These are phyloP conservation scores for Lagenorhynchus albirostris DNA, from an alignment of 2,113 vertebrate species.

Conservation along the genomic window DNA sequence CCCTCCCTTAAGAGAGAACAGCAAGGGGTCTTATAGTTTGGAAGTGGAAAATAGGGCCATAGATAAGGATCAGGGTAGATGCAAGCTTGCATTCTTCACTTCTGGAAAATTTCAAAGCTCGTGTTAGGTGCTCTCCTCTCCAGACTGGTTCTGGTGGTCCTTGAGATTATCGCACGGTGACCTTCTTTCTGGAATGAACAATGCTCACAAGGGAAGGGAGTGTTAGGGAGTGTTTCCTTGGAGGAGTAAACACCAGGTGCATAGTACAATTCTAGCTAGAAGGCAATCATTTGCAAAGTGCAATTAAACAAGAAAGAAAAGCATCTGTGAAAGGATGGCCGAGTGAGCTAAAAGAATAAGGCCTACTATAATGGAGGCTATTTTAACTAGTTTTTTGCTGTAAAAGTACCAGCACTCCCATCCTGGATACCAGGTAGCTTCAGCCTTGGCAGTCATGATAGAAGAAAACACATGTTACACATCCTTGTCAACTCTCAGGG, in stretches of 20 bases:
- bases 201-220: not conserved
- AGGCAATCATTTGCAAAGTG: not conserved
- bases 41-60: not conserved
- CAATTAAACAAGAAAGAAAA: not conserved
- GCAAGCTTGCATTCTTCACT: not conserved
- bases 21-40: not conserved
- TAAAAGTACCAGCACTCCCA: not conserved
- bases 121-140: not conserved
- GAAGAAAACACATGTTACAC: not conserved
- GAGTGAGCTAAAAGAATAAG: not conserved
- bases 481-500: constrained; percentile 8
- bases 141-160: not conserved
- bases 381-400: not conserved
- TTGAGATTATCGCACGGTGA: not conserved
- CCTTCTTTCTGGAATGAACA: not conserved
- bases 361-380: not conserved
- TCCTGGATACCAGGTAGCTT: constrained; percentile 52
- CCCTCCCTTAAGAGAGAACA: not conserved
- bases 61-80: not conserved
- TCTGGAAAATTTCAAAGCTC: not conserved
- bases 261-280: not conserved
- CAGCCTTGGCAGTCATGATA: not conserved
- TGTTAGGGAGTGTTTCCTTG: not conserved
- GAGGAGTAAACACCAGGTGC: not conserved
- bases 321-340: not conserved